A percentile compares a stretch with the other conserved stretches of the same genome.
Conservation (phyloP, 1,140 invertebrate genomes). For the Hyles vespertilio region DNA sequence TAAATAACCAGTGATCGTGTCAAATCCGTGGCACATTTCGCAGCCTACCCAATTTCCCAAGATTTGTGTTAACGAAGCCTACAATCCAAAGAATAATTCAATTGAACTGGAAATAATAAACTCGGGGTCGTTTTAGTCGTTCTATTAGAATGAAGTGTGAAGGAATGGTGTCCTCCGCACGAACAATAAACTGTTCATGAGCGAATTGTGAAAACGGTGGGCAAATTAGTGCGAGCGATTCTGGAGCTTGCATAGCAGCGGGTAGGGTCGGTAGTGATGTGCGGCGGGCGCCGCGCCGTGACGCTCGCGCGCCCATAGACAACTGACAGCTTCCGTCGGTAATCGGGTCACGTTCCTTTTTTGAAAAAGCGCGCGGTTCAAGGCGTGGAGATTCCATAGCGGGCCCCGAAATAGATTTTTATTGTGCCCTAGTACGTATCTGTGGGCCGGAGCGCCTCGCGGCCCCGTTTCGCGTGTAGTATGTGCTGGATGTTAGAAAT, state of each 20-base stretch:
- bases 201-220: conserved; percentile 25
- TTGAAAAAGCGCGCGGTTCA: conserved; percentile 50
- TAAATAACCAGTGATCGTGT: not conserved
- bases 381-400: not conserved
- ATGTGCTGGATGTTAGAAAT: not conserved
- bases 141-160: conserved; percentile 40
- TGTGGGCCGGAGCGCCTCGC: too few relatives aligned
- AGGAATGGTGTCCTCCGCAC: conserved; percentile 37
- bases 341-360: conserved; percentile 73
- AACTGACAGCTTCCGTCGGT: conserved; percentile 68
- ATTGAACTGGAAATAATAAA: conserved; percentile 56
- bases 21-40: not conserved
- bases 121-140: conserved; percentile 34
- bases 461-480: too few relatives aligned
- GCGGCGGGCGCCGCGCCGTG: conserved; percentile 44
- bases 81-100: conserved; percentile 29
- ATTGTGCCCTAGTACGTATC: conserved; percentile 22
- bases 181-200: conserved; percentile 46
- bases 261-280: conserved; percentile 31
- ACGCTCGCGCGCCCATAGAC: conserved; percentile 46
- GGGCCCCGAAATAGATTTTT: conserved; percentile 23
- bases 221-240: conserved; percentile 23
- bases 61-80: conserved; percentile 22
- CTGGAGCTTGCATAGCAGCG: conserved; percentile 18
- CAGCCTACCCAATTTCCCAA: not conserved